Base-by-base conservation (phyloP, 2,888 invertebrate species). In the Ochlodes sylvanus region DNA sequence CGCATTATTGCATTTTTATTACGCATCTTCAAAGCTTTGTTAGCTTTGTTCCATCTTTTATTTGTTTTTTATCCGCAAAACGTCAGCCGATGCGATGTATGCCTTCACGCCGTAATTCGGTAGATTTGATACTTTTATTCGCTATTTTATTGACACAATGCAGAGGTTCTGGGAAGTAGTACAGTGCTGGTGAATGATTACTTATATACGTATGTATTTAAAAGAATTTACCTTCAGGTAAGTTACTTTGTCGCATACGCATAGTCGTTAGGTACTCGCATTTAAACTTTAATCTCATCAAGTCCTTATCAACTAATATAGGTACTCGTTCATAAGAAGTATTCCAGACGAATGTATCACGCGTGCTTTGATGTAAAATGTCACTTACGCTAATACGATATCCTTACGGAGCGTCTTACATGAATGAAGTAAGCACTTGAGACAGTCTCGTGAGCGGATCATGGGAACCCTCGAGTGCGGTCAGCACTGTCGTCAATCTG, bases 1-100 rank as follows among this genome's bases (percentile, higher is more conserved):
- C 81, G 78, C 88, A 82, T 89, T 90, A 92, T 90, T 90, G 85
- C 89, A 83, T 89, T 90, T 91, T 92, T 89, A 92, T 92, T 90
- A 87, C 90, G 85, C 90, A 89, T 91, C 92, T 90, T 92, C 89
- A 89, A 85, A 87, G 86, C 85, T 84, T 91, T 92, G 89, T 91
- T 89, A 85, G 79, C 78, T 86, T 86, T 88, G 85, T 88, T 85
- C 77, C 74, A 75, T 75, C 80, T 84, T 86, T 74, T 90, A 86
- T 88, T 84, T 79, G 83, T 82, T 89, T 89, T 92, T 91, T 89
- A 86, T 82, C 79, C 79, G 83, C 81, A 82, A 87, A 82, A 84
- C 77, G 85, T 85, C 87, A 80, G 77, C 74, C 68, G 78, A 76
- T 52, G 85, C 85, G 88, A 92, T 90, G 85, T 91, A 93, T 92